A percentile compares a stretch with the other conserved stretches of the same genome.
phyloP scores from a whole-genome alignment of 2,797 vertebrate genomes.

The Pyrocephalus nanus region DNA sequence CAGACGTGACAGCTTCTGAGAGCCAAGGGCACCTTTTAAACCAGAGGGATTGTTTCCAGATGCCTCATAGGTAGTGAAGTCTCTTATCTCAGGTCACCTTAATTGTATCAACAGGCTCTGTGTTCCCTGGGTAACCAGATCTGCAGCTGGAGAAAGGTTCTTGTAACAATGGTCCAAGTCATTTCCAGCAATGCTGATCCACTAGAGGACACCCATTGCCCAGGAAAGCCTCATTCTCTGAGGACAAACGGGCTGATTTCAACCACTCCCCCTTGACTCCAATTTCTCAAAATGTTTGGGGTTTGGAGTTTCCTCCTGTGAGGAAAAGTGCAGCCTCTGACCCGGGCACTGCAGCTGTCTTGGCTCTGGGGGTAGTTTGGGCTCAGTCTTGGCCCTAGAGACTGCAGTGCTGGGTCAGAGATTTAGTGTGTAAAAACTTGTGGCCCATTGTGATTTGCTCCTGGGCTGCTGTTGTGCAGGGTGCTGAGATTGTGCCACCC shows the following conservation, averaged over 20 bases:
- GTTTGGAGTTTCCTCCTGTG: background rate
- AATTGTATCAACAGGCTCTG: background rate
- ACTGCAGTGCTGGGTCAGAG: rapidly evolving
- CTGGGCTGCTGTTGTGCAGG: background rate
- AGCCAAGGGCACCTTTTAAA: background rate
- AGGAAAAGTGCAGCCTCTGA: background rate
- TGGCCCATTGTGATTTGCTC: rapidly evolving
- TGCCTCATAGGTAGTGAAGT: background rate
- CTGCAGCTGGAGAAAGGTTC: background rate
- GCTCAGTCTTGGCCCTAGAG: rapidly evolving
- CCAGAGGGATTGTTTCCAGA: background rate
- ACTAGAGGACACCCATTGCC: background rate
- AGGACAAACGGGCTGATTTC: background rate
- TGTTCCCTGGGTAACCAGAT: background rate
- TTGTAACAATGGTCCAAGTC: background rate
- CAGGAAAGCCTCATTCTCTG: background rate
- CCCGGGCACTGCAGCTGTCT: rapidly evolving
- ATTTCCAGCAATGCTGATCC: background rate
- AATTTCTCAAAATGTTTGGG: background rate
- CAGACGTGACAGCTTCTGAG: background rate
- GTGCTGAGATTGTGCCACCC: rapidly evolving
- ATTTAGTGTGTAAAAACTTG: background rate
- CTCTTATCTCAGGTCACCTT: background rate
- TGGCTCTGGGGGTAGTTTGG: background rate
- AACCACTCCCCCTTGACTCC: background rate